A percentile compares a stretch with the other conserved stretches of the same genome.
These are phyloP conservation scores for Phoenicopterus ruber DNA, from an alignment of 2,113 vertebrate species.

Conservation along the genomic window DNA sequence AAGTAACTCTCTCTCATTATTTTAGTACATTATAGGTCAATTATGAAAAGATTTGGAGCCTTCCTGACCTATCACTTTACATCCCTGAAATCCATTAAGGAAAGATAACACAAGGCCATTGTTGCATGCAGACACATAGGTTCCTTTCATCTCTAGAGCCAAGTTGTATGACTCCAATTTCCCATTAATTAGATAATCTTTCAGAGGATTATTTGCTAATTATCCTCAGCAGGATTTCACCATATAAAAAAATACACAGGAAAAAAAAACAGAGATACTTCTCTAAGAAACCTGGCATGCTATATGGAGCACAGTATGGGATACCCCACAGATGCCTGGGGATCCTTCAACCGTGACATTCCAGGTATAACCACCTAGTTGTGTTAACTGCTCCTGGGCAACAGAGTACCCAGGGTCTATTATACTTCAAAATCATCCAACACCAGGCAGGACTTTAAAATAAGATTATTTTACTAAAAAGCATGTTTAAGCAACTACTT, in stretches of 20 bases:
- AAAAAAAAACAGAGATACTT: not conserved
- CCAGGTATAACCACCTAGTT: not conserved
- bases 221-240: conserved; percentile 1
- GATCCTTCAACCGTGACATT: not conserved
- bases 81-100: not conserved
- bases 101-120: not conserved
- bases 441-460: not conserved
- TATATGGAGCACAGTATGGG: not conserved
- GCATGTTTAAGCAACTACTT: not conserved
- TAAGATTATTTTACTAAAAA: not conserved
- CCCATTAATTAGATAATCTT: conserved; percentile 28
- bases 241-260: not conserved
- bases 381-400: not conserved
- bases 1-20: not conserved
- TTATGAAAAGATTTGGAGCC: not conserved
- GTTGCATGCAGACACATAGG: not conserved
- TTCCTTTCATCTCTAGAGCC: conserved; percentile 3
- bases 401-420: not conserved
- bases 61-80: not conserved
- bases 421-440: not conserved
- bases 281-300: not conserved
- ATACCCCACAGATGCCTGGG: not conserved
- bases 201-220: conserved; percentile 2
- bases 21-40: not conserved
- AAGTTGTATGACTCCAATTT: not conserved